These are phyloP conservation scores for Trichogramma pretiosum DNA, from an alignment of 1,140 invertebrate species.

Conservation along the genomic window DNA sequence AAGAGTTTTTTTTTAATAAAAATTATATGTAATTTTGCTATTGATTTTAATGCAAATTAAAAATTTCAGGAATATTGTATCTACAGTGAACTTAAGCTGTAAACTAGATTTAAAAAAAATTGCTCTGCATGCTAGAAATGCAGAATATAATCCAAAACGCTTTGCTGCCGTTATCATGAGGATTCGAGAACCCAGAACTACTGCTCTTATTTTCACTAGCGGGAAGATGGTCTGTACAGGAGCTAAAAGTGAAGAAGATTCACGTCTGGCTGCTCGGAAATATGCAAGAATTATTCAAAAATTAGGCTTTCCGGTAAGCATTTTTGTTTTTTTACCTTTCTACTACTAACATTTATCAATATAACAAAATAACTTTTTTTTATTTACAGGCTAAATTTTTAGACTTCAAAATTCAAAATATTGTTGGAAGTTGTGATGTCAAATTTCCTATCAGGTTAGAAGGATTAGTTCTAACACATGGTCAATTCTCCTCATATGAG, in stretches of 20 bases:
- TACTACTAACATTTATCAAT: neutral
- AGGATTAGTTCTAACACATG: conserved; percentile 91
- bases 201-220: conserved; percentile 97
- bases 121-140: conserved; percentile 96
- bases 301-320: conserved; percentile 82
- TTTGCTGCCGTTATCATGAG: conserved; percentile 99
- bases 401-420: conserved; percentile 99
- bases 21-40: conserved; percentile 11
- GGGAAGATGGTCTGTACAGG: conserved; percentile 99
- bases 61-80: conserved; percentile 83
- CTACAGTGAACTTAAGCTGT: conserved; percentile 94
- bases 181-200: conserved; percentile 96
- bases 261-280: conserved; percentile 91
- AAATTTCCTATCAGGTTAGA: conserved; percentile 98
- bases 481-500: conserved; percentile 94
- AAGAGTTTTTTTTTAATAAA: conserved; percentile 37
- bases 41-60: conserved; percentile 15
- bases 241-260: conserved; percentile 98
- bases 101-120: conserved; percentile 96
- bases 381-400: conserved; percentile 88
- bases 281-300: conserved; percentile 99
- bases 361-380: conserved; percentile 8
- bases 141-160: conserved; percentile 99
- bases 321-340: neutral
- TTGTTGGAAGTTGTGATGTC: conserved; percentile 99